Conservation (phyloP, 2,113 vertebrate species). For the Phalacrocorax aristotelis region DNA sequence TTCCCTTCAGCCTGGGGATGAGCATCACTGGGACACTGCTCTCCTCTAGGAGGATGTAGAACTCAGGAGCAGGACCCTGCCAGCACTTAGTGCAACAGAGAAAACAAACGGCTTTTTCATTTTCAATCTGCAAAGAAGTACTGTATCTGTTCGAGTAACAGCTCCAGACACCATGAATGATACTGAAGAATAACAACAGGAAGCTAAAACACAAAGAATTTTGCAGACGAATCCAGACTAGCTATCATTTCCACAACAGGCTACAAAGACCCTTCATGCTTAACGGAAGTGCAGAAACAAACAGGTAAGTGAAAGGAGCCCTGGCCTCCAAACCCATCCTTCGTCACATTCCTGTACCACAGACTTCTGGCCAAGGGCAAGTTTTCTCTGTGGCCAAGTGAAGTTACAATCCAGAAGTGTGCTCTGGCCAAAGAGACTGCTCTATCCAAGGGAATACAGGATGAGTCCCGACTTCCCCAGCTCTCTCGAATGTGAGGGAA, state of each 20-base stretch:
- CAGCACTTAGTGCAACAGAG: not conserved
- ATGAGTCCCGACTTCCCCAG: not conserved
- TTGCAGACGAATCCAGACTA: not conserved
- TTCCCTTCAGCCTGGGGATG: not conserved
- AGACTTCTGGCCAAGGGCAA: not conserved
- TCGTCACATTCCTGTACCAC: not conserved
- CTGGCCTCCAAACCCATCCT: not conserved
- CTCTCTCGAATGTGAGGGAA: not conserved
- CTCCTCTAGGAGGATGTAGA: not conserved
- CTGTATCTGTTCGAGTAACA: not conserved
- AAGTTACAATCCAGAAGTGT: not conserved
- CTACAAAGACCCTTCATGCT: constrained; percentile 21
- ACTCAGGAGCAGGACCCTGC: not conserved
- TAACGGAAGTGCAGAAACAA: not conserved
- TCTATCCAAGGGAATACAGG: not conserved
- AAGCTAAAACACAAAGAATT: not conserved
- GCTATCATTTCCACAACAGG: not conserved
- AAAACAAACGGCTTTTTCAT: not conserved
- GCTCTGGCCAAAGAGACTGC: not conserved
- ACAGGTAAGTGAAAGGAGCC: not conserved
- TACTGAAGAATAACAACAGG: not conserved
- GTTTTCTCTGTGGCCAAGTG: not conserved
- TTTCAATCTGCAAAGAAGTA: not conserved
- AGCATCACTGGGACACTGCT: not conserved
- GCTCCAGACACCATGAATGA: not conserved